Evolutionary conservation across 2,113 vertebrate species (phyloP), one percentile per base, ranked within the genome.

Genomic region (Solenodon paradoxus): DNA sequence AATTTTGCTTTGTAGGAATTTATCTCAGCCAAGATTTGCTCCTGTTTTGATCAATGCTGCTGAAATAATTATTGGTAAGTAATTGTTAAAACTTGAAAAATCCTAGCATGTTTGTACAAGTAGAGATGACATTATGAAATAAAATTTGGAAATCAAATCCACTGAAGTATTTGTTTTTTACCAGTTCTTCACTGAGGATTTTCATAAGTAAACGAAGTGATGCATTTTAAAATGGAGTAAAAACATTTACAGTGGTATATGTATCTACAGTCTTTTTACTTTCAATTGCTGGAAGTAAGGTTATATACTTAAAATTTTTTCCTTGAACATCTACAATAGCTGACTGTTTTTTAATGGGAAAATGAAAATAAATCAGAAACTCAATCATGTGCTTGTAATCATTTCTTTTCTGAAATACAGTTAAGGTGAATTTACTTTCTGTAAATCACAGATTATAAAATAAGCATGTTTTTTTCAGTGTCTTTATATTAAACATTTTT

Each of bases 31-130:
- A 63, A 98, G 99, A 96, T 99, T 99, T 98, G 98, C 99, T 68
- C 94, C 99, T 59, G 96, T 99, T 92, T 98, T 99, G 53, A 97
- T 99, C 84, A 98, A 97, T 79, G 98, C 99, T 83, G 98, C 99
- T 1, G 99, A 99, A 92, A 98, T 99, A 94, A 98, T 99, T 90
- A 98, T 99, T 81, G 99, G 99, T 99, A 97, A 98, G 99, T 98
- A 90, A 80, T 49, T 92, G 61, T 68, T 91, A 51, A 92, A 74
- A 84, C 63, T 26, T 32, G 61, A 72, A 72, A 74, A 83, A 30
- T 81, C n/a, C 3, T n/a, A 77, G n/a, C 38, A 45, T 88, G 7
- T 53, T 77, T 96, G 42, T 0, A 86, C 19, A 78, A 71, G 19
- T 59, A 64, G 42, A 81, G 45, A 17, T 66, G 35, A 68, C 57